These are phyloP conservation scores for Cottus gobio DNA, from an alignment of 2,113 vertebrate species.

Conservation along the genomic window DNA sequence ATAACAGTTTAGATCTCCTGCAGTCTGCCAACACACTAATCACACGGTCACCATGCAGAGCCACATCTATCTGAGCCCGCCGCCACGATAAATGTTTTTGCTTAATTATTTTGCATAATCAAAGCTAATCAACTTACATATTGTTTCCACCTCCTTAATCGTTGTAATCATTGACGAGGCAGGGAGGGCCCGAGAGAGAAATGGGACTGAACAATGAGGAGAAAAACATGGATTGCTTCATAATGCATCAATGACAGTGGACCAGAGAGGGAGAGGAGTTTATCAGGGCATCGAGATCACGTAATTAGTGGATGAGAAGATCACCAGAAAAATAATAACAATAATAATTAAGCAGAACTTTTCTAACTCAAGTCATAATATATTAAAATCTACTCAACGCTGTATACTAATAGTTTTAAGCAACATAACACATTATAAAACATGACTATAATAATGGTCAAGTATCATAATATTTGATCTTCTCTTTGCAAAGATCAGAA, in stretches of 20 bases:
- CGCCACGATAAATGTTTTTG: constrained; percentile 44
- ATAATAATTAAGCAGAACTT: not conserved
- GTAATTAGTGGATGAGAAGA: constrained; percentile 53
- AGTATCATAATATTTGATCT: not conserved
- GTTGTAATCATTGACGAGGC: constrained; percentile 69
- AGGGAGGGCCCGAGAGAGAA: constrained; percentile 57
- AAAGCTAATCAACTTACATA: constrained; percentile 72
- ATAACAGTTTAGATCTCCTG: constrained; percentile 41
- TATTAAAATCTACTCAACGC: not conserved
- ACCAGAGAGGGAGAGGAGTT: constrained; percentile 28
- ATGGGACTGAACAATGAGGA: constrained; percentile 67
- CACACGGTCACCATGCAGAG: constrained; percentile 60
- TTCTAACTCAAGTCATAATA: not conserved
- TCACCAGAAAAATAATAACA: not conserved
- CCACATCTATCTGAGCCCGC: constrained; percentile 52
- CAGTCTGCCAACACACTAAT: constrained; percentile 61
- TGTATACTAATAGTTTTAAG: not conserved
- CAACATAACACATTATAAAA: not conserved
- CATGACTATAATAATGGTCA: not conserved
- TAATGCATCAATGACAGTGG: constrained; percentile 65
- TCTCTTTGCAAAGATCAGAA: not conserved
- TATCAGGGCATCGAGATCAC: constrained; percentile 54
- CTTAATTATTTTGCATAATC: constrained; percentile 73
- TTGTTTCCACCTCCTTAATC: constrained; percentile 76
- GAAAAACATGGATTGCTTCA: constrained; percentile 66